A percentile compares a stretch with the other conserved stretches of the same genome.
Evolutionary conservation across 2,113 vertebrate genomes (phyloP).

Genomic region (Bucco capensis): DNA sequence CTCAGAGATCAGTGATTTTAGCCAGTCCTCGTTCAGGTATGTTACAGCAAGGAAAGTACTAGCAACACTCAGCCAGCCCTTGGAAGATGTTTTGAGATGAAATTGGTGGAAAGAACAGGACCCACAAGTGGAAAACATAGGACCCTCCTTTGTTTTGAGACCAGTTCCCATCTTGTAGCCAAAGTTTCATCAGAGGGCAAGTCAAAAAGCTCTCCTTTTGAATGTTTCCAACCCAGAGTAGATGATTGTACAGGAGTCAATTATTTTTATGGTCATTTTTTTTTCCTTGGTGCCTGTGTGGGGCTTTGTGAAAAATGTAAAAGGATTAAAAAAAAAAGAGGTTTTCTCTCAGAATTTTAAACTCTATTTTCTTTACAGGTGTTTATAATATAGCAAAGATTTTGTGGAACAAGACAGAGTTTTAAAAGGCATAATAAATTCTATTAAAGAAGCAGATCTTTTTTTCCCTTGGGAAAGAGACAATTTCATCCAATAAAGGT

Average conservation of each 20-base stretch:
- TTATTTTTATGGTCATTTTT: conserved; percentile 72
- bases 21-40: neutral
- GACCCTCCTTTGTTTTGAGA: conserved; percentile 27
- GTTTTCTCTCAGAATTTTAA: conserved; percentile 74
- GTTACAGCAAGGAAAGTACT: neutral
- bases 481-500: conserved; percentile 77
- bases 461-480: conserved; percentile 71
- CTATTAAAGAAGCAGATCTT: conserved; percentile 74
- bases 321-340: conserved; percentile 12
- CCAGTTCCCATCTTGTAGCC: conserved; percentile 28
- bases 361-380: conserved; percentile 82
- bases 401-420: conserved; percentile 72
- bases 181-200: conserved; percentile 51
- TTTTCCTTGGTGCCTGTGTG: conserved; percentile 71
- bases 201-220: conserved; percentile 55
- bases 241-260: conserved; percentile 60
- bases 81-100: neutral
- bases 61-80: neutral
- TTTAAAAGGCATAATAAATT: conserved; percentile 77
- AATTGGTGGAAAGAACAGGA: neutral
- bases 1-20: neutral
- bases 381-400: conserved; percentile 78
- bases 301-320: conserved; percentile 58
- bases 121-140: neutral
- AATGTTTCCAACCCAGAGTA: conserved; percentile 73